Evolutionary conservation across 2,888 invertebrate species (phyloP).

Genomic region (Acleris laterana): DNA sequence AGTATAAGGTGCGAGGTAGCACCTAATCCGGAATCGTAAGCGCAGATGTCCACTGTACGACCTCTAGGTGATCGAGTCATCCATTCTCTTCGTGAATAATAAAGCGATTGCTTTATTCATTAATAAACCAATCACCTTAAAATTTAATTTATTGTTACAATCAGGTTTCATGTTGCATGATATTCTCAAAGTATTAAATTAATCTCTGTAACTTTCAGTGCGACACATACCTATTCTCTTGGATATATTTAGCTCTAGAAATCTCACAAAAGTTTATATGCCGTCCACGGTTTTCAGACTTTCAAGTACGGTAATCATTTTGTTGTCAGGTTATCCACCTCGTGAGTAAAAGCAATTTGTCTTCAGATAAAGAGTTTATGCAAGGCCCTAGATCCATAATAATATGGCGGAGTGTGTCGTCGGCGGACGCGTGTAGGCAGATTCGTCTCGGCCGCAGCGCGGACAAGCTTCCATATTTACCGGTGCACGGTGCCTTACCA

Average conservation of each 20-base stretch:
- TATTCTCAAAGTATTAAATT: too few species aligned
- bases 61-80: slow-evolving; percentile 71
- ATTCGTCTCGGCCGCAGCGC: slow-evolving; percentile 72
- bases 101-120: slow-evolving; percentile 54
- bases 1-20: slow-evolving; percentile 47
- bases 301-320: slow-evolving; percentile 3
- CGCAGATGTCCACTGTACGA: slow-evolving; percentile 63
- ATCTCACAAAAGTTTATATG: too few species aligned
- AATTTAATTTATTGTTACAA: neutral
- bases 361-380: slow-evolving; percentile 24
- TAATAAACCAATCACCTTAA: slow-evolving; percentile 32
- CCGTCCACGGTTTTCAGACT: neutral
- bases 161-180: too few species aligned
- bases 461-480: slow-evolving; percentile 81
- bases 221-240: too few species aligned
- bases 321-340: slow-evolving; percentile 6
- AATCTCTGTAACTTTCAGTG: too few species aligned
- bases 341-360: slow-evolving; percentile 28
- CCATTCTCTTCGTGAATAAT: slow-evolving; percentile 59
- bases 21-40: slow-evolving; percentile 63
- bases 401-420: slow-evolving; percentile 43
- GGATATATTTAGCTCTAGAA: too few species aligned
- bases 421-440: slow-evolving; percentile 69
- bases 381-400: slow-evolving; percentile 35
- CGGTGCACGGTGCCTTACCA: slow-evolving; percentile 74